Evolutionary conservation across 92 coral and sea anemone species (phyloP).

Genomic region (Palythoa grandiflora): DNA sequence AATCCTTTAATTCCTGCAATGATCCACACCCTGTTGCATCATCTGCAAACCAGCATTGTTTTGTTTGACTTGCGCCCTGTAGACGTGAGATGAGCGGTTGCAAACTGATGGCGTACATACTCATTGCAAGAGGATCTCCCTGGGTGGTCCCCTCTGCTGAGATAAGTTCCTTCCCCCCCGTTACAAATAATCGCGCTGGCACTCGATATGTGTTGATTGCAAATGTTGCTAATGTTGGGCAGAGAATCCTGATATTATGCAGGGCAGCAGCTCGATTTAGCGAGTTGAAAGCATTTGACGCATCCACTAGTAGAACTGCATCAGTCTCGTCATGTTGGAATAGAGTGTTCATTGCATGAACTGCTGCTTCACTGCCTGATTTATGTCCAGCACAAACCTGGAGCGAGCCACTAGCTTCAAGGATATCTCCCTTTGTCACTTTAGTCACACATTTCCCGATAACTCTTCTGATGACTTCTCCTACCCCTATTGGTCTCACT

Average conservation of each 20-base stretch:
- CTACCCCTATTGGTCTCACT: constrained; percentile 24
- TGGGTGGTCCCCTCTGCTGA: neutral
- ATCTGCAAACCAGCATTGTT: neutral
- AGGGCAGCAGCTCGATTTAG: neutral
- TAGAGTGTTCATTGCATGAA: neutral
- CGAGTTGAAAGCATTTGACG: neutral
- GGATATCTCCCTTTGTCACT: neutral
- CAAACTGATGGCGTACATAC: neutral
- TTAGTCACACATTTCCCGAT: neutral
- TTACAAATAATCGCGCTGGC: neutral
- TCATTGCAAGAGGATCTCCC: neutral
- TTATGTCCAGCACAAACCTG: neutral
- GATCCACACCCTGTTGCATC: neutral
- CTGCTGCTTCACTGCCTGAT: neutral
- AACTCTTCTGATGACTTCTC: neutral
- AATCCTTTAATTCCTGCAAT: neutral
- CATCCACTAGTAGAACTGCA: neutral
- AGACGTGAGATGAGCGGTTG: neutral
- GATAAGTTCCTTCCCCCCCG: neutral
- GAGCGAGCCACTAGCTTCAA: neutral
- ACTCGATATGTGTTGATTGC: neutral
- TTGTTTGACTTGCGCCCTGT: neutral
- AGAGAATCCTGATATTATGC: neutral
- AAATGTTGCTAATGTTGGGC: neutral
- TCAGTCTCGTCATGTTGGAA: neutral